Evolutionary conservation across 2,113 vertebrate genomes (phyloP).

Genomic region (Halcyon senegalensis): DNA sequence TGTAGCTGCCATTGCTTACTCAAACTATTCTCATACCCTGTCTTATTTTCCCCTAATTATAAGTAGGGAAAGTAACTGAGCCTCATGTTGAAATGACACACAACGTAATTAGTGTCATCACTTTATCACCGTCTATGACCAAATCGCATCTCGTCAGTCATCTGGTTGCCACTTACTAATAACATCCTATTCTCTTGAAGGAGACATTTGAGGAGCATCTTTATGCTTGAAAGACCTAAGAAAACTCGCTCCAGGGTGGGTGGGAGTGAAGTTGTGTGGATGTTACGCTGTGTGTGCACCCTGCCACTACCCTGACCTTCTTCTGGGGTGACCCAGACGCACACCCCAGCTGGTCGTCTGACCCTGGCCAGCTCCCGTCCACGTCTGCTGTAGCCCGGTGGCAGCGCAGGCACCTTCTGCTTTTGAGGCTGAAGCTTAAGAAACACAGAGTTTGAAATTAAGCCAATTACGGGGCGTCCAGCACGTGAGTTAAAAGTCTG

Average conservation of each 20-base stretch:
- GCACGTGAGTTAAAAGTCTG: background rate
- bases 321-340: background rate
- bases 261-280: background rate
- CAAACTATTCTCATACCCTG: background rate
- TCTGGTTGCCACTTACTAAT: background rate
- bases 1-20: background rate
- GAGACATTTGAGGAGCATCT: background rate
- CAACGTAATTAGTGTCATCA: background rate
- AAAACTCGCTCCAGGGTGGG: background rate
- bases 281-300: accelerated
- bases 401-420: background rate
- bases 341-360: accelerated
- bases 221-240: too few species aligned
- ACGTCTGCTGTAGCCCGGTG: accelerated
- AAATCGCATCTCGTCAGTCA: background rate
- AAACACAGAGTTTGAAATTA: accelerated
- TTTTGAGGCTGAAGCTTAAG: background rate
- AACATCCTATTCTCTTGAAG: background rate
- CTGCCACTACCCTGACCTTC: background rate
- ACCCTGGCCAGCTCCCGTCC: background rate
- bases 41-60: background rate
- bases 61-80: background rate
- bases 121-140: background rate
- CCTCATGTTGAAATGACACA: background rate
- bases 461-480: background rate